These are phyloP conservation scores for Campoplex nolae DNA, from an alignment of 2,888 invertebrate species.

Conservation along the genomic window DNA sequence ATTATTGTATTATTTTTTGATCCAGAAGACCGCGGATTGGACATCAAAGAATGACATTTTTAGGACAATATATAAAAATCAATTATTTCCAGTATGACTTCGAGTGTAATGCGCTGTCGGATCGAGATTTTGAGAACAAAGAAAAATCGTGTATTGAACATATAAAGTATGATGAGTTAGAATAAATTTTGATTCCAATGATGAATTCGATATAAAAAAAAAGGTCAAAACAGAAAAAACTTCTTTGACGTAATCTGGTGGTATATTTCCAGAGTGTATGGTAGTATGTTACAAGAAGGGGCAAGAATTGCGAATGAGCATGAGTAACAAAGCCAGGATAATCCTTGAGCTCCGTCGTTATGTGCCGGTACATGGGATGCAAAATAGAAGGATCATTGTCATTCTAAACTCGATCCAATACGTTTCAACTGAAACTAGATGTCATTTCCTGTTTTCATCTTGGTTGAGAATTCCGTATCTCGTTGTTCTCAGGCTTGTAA, in stretches of 20 bases:
- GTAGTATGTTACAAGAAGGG: conserved; percentile 7
- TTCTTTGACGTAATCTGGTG: conserved; percentile 7
- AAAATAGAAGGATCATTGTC: conserved; percentile 30
- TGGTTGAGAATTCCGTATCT: not conserved
- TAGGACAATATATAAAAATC: too few species aligned
- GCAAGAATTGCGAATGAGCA: not conserved
- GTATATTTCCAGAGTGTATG: conserved; percentile 2
- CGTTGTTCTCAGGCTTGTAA: not conserved
- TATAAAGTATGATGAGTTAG: not conserved
- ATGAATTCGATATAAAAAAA: too few species aligned
- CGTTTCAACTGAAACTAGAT: conserved; percentile 15
- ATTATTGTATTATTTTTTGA: too few species aligned
- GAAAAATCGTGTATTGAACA: not conserved
- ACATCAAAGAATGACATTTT: too few species aligned
- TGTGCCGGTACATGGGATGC: conserved; percentile 32
- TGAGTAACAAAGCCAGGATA: conserved; percentile 54
- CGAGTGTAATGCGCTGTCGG: too few species aligned
- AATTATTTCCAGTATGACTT: too few species aligned
- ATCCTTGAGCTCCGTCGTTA: conserved; percentile 50
- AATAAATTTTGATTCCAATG: too few species aligned
- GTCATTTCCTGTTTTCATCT: conserved; percentile 40
- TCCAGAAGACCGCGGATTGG: too few species aligned
- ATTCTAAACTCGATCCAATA: conserved; percentile 2
- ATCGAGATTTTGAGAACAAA: not conserved
- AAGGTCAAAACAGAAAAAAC: not conserved